Evolutionary conservation across 2,797 vertebrate genomes (phyloP), one percentile per base, ranked within the genome.

Genomic region (Aldrovandia affinis): DNA sequence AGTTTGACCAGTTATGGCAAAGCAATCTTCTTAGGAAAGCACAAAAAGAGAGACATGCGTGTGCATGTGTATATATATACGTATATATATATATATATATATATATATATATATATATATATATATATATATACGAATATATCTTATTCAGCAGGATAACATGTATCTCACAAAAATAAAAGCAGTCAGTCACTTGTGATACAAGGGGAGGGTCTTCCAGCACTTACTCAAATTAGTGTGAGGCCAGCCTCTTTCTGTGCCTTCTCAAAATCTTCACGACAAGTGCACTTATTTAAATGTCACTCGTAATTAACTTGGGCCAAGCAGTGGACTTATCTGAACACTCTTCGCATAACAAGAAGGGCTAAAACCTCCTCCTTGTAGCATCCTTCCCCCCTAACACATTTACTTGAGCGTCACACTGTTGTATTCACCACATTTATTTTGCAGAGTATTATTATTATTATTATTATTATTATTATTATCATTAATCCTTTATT

Each of bases 221-320:
- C 88, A 86, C 92, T 94, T 95, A 95, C 92, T 94, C 92, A 93
- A 54, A 94, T 95, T 95, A 95, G 91, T 86, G 80, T 85, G 85
- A 92, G 91, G 90, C 92, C 91, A 89, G 88, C 87, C 88, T 90
- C 92, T 88, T 90, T 89, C 88, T 33, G 89, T 88, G 88, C 89
- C 90, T 87, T 85, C 86, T 88, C 88, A 90, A 87, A 89, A 87
- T 91, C 89, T 86, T 86, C 87, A 89, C 88, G 90, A 92, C 91
- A 91, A 94, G 92, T 90, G 91, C 87, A 89, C 91, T 94, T 92
- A 93, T 95, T 94, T 94, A 94, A 95, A 96, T 94, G 93, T 95
- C 93, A 94, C 85, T 89, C 89, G 81, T 93, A 95, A 96, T 96
- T 95, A 95, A 94, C 90, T 94, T 87, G 88, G 90, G 93, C 86